These are phyloP conservation scores for Coturnix japonica DNA, from an alignment of 2,113 vertebrate species.

Conservation along the genomic window DNA sequence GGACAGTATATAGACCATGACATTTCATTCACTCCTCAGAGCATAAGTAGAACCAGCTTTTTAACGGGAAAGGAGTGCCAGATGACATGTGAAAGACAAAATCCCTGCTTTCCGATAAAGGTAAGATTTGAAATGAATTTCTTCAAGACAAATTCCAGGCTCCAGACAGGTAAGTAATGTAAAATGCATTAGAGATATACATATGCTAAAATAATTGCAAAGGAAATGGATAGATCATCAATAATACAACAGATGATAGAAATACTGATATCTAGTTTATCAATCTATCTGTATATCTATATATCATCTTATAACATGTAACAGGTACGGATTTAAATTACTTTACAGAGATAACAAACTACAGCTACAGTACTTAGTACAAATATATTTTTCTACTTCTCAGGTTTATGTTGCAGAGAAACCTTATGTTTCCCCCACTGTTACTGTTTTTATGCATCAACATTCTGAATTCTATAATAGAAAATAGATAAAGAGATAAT, in stretches of 20 bases:
- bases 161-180: background rate
- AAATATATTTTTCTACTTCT: background rate
- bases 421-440: background rate
- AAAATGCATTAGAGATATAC: background rate
- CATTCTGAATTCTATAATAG: background rate
- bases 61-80: conserved; percentile 74
- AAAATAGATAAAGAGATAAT: background rate
- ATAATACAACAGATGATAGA: background rate
- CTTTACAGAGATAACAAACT: background rate
- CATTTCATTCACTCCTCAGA: conserved; percentile 90
- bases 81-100: conserved; percentile 79
- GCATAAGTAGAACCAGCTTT: conserved; percentile 56
- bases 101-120: conserved; percentile 91
- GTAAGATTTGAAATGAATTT: conserved; percentile 69
- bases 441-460: background rate
- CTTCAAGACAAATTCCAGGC: background rate
- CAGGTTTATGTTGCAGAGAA: background rate
- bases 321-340: background rate
- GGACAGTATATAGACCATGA: conserved; percentile 95
- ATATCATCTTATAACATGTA: background rate
- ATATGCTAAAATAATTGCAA: background rate
- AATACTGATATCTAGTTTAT: background rate
- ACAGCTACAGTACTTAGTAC: background rate
- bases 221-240: background rate
- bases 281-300: no score